Evolutionary conservation across 35 echinoderm and acorn worm genomes (phyloP), one percentile per base, ranked within the genome.

Genomic region (Strongylocentrotus purpuratus): DNA sequence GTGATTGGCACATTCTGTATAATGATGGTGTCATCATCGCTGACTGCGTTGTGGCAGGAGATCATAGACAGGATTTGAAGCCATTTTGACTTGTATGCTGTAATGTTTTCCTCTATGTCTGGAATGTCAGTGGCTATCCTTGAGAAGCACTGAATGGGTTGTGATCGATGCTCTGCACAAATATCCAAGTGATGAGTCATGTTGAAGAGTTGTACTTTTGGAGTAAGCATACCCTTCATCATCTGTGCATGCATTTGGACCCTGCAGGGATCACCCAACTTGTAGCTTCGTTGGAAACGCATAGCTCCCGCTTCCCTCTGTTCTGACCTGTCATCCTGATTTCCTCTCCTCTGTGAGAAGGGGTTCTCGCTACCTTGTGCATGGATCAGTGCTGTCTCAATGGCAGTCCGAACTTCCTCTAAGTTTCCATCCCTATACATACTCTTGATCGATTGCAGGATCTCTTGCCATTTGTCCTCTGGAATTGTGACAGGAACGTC

Each of bases 101-200:
- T 94, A 10, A 97, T 33, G 7, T 13, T 31, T 47, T 33, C 87
- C 58, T 94, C 65, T 28, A 0, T 70, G 45, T 31, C 65, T 9
- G 70, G 94, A 41, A 47, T 85, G n/a, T 95, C 88, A 10, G 48
- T 45, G 33, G 97, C 95, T 11, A 96, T 28, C 33, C 33, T 85
- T 55, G 95, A 33, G 60, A 97, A 96, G 85, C 97, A 96, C 46
- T 92, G 32, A 47, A 97, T 48, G 28, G 97, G 94, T 46, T 96
- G 48, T 59, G 46, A 17, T 28, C 97, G 95, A 95, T 97, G 97
- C 61, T 97, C 97, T n/a, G 94, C 45, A 48, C 97, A 97, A 33
- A 96, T 59, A 47, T 61, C 85, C 7, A 97, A 58, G 46, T 96
- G 87, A 46, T 94, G 94, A 11, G 95, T 96, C 31, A 96, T 58